These are phyloP conservation scores for Magallana angulata DNA, from an alignment of 1,140 invertebrate genomes.

Conservation along the genomic window DNA sequence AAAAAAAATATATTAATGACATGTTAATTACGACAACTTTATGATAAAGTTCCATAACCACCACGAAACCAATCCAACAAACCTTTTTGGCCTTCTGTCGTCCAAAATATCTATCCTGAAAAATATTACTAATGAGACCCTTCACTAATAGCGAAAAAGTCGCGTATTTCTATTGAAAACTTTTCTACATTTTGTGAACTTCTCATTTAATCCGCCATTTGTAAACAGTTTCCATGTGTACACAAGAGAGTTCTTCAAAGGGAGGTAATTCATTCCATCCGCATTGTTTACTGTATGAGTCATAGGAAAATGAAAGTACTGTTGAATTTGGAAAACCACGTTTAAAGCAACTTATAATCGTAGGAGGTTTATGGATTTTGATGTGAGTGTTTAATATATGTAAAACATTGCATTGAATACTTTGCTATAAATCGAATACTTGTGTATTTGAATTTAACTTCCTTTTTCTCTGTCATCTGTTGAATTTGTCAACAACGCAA, in stretches of 20 bases:
- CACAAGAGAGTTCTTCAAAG: conserved; percentile 35
- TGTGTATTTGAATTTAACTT: not conserved
- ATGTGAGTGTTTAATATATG: not conserved
- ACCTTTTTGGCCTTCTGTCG: too few species aligned
- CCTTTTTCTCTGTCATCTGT: conserved; percentile 9
- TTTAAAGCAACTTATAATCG: not conserved
- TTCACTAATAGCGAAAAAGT: too few species aligned
- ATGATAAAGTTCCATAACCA: too few species aligned
- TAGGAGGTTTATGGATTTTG: not conserved
- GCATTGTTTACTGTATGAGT: conserved; percentile 30
- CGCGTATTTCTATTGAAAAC: not conserved
- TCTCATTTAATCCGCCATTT: conserved; percentile 41
- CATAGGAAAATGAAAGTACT: conserved; percentile 33
- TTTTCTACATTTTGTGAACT: not conserved
- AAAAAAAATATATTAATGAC: too few species aligned
- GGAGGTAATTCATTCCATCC: conserved; percentile 13
- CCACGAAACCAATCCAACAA: too few species aligned
- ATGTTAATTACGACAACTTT: too few species aligned
- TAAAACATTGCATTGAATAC: not conserved
- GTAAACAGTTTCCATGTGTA: conserved; percentile 54
- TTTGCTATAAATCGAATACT: not conserved
- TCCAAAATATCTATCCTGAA: too few species aligned
- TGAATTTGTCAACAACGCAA: too few species aligned
- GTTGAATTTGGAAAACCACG: not conserved
- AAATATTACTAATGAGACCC: too few species aligned